phyloP scores from a whole-genome alignment of 1,140 invertebrate species.

The Pararge aegeria region DNA sequence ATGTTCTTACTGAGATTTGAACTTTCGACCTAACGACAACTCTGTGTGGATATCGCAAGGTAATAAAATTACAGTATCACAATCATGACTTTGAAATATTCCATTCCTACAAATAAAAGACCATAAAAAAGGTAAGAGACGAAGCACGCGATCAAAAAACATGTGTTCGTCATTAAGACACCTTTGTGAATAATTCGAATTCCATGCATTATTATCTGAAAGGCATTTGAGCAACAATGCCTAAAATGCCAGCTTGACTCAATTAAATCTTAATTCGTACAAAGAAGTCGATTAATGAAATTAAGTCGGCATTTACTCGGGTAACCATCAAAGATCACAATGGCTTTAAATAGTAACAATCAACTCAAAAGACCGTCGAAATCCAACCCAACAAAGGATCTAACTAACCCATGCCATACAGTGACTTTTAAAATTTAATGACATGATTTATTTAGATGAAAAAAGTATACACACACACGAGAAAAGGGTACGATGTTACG shows the following conservation, averaged over 20 bases:
- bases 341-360: constrained; percentile 75
- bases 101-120: constrained; percentile 22
- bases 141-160: constrained; percentile 58
- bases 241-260: constrained; percentile 61
- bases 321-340: constrained; percentile 66
- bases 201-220: constrained; percentile 58
- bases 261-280: constrained; percentile 78
- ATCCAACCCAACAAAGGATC: constrained; percentile 65
- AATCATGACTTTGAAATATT: constrained; percentile 27
- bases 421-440: constrained; percentile 80
- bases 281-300: constrained; percentile 78
- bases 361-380: constrained; percentile 65
- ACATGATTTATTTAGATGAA: constrained; percentile 76
- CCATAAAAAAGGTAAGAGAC: constrained; percentile 37
- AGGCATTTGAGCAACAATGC: constrained; percentile 52
- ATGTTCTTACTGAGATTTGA: background rate
- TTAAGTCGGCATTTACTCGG: constrained; percentile 76
- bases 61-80: constrained; percentile 5
- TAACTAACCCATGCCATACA: constrained; percentile 71
- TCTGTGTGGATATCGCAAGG: background rate
- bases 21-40: background rate
- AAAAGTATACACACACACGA: constrained; percentile 57
- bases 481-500: constrained; percentile 78
- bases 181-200: constrained; percentile 62
- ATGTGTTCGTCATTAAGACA: constrained; percentile 62